These are phyloP conservation scores for Brachypalpus laphriformis DNA, from an alignment of 2,888 invertebrate genomes.

Conservation along the genomic window DNA sequence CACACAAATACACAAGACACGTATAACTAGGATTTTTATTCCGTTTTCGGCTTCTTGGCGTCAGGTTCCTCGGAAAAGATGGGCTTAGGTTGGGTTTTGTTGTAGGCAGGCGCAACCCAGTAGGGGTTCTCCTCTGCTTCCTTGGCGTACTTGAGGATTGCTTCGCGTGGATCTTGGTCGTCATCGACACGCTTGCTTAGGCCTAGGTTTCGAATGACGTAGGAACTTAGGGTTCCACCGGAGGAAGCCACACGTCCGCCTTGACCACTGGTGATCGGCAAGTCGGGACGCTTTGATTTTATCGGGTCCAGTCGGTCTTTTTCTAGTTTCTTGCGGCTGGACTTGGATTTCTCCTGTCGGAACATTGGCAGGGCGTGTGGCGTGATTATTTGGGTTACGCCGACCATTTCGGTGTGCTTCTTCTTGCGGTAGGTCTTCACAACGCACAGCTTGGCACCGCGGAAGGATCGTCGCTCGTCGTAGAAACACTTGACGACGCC, in stretches of 20 bases:
- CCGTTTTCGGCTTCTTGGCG: slow-evolving; percentile 80
- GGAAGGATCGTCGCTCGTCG: slow-evolving; percentile 92
- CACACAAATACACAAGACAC: slow-evolving; percentile 25
- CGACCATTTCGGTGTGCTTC: slow-evolving; percentile 93
- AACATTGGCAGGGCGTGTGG: slow-evolving; percentile 98
- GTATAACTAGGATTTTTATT: slow-evolving; percentile 61
- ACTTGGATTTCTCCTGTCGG: slow-evolving; percentile 94
- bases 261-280: slow-evolving; percentile 94
- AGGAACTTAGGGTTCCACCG: slow-evolving; percentile 95
- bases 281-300: slow-evolving; percentile 91
- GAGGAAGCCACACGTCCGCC: slow-evolving; percentile 97
- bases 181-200: slow-evolving; percentile 95
- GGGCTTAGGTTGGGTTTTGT: slow-evolving; percentile 93
- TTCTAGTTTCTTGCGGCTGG: slow-evolving; percentile 94
- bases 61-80: slow-evolving; percentile 87
- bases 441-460: slow-evolving; percentile 96
- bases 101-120: slow-evolving; percentile 97
- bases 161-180: slow-evolving; percentile 96
- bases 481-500: slow-evolving; percentile 96
- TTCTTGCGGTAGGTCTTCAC: slow-evolving; percentile 91
- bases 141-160: slow-evolving; percentile 96
- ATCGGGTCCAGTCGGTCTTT: slow-evolving; percentile 94
- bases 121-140: slow-evolving; percentile 98
- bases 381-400: slow-evolving; percentile 96
- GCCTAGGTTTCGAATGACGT: slow-evolving; percentile 97